phyloP scores from a whole-genome alignment of 2,113 vertebrate species.

The Nannospalax galili region DNA sequence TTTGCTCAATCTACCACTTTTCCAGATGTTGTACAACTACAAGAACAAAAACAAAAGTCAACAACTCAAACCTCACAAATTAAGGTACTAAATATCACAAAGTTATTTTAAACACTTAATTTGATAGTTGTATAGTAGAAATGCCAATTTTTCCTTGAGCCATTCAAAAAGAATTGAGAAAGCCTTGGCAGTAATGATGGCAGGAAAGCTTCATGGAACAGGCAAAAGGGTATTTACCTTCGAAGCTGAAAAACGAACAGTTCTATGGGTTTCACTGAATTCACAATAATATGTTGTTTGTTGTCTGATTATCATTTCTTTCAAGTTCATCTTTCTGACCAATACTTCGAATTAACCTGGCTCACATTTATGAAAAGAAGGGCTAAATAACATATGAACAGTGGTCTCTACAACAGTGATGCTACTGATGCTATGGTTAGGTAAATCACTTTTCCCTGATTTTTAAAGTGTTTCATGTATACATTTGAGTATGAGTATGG shows the following conservation, averaged over 20 bases:
- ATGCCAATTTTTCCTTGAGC: constrained; percentile 16
- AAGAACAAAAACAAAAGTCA: constrained; percentile 20
- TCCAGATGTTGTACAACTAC: not conserved
- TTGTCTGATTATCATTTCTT: constrained; percentile 8
- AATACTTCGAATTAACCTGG: constrained; percentile 6
- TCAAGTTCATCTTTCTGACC: constrained; percentile 7
- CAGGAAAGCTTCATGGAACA: constrained; percentile 1
- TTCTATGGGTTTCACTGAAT: constrained; percentile 2
- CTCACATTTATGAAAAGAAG: not conserved
- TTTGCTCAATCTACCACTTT: not conserved
- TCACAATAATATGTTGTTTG: not conserved
- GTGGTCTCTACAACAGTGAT: constrained; percentile 8
- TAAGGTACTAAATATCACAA: not conserved
- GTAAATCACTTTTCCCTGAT: not conserved
- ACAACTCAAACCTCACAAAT: not conserved
- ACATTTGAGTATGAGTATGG: not conserved
- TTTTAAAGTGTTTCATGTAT: constrained; percentile 41
- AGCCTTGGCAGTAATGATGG: not conserved
- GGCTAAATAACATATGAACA: not conserved
- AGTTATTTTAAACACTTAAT: not conserved
- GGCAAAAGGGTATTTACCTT: not conserved
- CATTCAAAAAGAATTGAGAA: not conserved
- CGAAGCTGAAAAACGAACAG: constrained; percentile 19
- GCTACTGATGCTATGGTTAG: not conserved
- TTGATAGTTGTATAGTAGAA: not conserved